Percentiles rank a stretch among this genome's conserved stretches.
Conservation (phyloP, 92 coral and sea anemone species). For the Siderastrea radians region DNA sequence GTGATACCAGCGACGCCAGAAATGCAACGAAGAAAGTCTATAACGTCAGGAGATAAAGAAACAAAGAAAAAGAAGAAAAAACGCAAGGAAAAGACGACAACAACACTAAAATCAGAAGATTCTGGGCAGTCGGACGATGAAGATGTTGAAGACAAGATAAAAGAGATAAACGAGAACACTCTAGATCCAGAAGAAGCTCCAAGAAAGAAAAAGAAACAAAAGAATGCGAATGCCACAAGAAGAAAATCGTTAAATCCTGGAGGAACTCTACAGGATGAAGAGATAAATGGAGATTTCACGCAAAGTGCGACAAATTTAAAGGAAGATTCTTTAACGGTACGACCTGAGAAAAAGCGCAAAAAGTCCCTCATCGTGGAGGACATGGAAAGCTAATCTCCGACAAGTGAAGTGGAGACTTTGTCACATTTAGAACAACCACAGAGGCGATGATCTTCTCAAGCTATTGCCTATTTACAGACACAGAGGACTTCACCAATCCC, state of each 20-base stretch:
- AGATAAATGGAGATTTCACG: not conserved
- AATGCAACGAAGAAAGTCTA: not conserved
- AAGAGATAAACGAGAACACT: not conserved
- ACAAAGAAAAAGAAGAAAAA: conserved; percentile 39
- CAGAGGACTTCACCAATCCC: conserved; percentile 14
- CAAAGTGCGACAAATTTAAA: not conserved
- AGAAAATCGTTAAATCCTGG: not conserved
- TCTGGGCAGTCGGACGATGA: conserved; percentile 14
- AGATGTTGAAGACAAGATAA: conserved; percentile 10
- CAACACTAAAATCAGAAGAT: not conserved
- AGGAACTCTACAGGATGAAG: not conserved
- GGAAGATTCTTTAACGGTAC: not conserved
- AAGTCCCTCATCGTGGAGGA: conserved; percentile 15
- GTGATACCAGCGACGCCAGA: not conserved
- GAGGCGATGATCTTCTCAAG: not conserved
- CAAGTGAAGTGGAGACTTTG: not conserved
- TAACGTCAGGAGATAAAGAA: not conserved
- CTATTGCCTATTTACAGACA: not conserved
- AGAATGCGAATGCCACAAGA: conserved; percentile 1
- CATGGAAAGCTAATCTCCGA: not conserved
- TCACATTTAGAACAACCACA: not conserved
- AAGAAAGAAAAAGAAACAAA: conserved; percentile 16
- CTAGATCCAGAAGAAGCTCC: not conserved
- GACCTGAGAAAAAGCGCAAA: conserved; percentile 6
- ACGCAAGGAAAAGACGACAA: not conserved